Base-by-base conservation (phyloP, 1,140 invertebrate genomes). In the Orchesella cincta region DNA sequence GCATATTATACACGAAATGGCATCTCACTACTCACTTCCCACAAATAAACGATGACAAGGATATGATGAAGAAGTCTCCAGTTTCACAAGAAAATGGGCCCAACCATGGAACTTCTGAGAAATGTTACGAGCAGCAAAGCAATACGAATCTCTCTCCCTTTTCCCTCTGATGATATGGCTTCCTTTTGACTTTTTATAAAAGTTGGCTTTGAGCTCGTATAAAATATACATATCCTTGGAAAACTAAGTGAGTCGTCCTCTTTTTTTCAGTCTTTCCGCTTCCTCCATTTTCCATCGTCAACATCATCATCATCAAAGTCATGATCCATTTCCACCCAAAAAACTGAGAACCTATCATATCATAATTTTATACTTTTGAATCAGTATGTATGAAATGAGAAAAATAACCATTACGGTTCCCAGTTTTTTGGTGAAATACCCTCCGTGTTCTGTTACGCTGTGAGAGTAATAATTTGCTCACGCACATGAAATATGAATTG, bases 31-130 rank as follows among this genome's bases (percentile, higher is more conserved):
- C n/a, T 67, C 31, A 29, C 29, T 67, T 67, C 8, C 31, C 33
- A 5, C 62, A 33, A 67, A 67, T 67, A 67, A 29, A 67, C 14
- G 62, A 67, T 31, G 62, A 67, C 62, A 67, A 33, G 3, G 14
- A 14, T 8, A 67, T 67, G 62, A 67, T 33, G 62, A 67, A 12
- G 62, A 67, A 67, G 31, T 67, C 29, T 67, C 62, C 62, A 31
- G 62, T 23, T 62, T 26, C 54, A 62, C 54, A 62, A 62, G 54
- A 8, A 62, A 18, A 46, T n/a, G n/a, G n/a, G n/a, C n/a, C n/a
- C n/a, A n/a, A n/a, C n/a, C n/a, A n/a, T n/a, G n/a, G n/a, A n/a
- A n/a, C n/a, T n/a, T n/a, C n/a, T n/a, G n/a, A n/a, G n/a, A n/a
- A n/a, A n/a, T n/a, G n/a, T n/a, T n/a, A n/a, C n/a, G n/a, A 46